These are phyloP conservation scores for Neoniphon sammara DNA, from an alignment of 2,797 vertebrate species.

Conservation along the genomic window DNA sequence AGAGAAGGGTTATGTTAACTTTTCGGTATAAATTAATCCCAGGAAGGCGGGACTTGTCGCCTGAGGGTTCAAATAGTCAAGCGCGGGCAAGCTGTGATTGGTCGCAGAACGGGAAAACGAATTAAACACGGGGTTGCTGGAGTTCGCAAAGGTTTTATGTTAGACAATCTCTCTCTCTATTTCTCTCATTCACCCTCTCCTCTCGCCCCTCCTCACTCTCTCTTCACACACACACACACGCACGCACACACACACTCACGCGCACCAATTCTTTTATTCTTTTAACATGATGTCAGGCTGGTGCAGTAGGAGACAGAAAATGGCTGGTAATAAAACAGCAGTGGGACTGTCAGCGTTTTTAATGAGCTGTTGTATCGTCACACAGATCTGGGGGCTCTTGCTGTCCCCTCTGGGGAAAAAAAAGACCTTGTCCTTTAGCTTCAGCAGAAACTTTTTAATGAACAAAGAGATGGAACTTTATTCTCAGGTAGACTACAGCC, in stretches of 20 bases:
- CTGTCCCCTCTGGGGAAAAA: conserved; percentile 47
- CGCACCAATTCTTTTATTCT: conserved; percentile 34
- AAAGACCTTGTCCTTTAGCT: conserved; percentile 63
- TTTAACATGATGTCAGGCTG: conserved; percentile 43
- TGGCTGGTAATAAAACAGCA: conserved; percentile 56
- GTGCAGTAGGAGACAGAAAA: conserved; percentile 46
- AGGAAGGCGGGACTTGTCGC: neutral
- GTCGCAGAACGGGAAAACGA: conserved; percentile 26
- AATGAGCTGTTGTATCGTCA: conserved; percentile 71
- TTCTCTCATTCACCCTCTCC: neutral
- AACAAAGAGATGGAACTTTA: conserved; percentile 68
- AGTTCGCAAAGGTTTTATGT: conserved; percentile 29
- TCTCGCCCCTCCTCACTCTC: neutral
- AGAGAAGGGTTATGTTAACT: conserved; percentile 44
- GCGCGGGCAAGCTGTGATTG: conserved; percentile 25
- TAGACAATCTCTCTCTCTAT: neutral
- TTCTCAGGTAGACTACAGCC: conserved; percentile 44
- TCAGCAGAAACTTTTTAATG: conserved; percentile 78
- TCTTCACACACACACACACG: conserved; percentile 3
- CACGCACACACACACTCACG: conserved; percentile 10
- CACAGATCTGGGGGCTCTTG: conserved; percentile 50
- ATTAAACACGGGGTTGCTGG: conserved; percentile 15
- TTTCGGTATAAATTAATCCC: conserved; percentile 66
- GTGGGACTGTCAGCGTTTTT: conserved; percentile 65
- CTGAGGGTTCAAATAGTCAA: neutral